phyloP scores from a whole-genome alignment of 2,888 invertebrate genomes.

The Caenorhabditis panamensis region DNA sequence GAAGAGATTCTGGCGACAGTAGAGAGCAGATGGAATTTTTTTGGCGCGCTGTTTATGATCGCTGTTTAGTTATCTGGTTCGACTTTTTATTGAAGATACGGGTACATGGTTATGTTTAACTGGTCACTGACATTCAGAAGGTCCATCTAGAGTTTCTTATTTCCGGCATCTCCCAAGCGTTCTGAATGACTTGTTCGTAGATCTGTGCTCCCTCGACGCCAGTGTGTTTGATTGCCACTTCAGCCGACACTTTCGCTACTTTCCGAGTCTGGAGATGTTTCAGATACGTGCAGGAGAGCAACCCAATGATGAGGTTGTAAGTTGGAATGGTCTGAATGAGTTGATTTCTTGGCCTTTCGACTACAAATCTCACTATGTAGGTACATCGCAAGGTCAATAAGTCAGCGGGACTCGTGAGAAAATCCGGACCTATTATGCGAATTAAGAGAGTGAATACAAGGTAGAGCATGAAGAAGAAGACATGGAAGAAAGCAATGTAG shows the following conservation, averaged over 20 bases:
- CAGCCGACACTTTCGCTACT: slow-evolving; percentile 13
- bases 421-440: slow-evolving; percentile 3
- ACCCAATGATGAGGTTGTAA: slow-evolving; percentile 34
- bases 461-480: slow-evolving; percentile 37
- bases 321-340: slow-evolving; percentile 32
- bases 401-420: slow-evolving; percentile 19
- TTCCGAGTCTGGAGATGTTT: slow-evolving; percentile 5
- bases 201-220: slow-evolving; percentile 21
- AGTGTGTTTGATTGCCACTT: slow-evolving; percentile 9
- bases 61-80: too few species aligned
- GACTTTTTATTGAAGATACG: too few species aligned
- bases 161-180: slow-evolving; percentile 11
- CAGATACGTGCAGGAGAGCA: slow-evolving; percentile 14
- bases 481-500: slow-evolving; percentile 28
- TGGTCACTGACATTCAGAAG: too few species aligned
- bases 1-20: slow-evolving; percentile 49
- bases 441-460: slow-evolving; percentile 20
- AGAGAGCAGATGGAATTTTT: slow-evolving; percentile 52
- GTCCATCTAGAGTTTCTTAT: not conserved
- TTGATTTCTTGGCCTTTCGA: not conserved
- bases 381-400: slow-evolving; percentile 12
- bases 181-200: slow-evolving; percentile 31
- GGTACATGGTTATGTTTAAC: too few species aligned
- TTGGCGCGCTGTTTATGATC: too few species aligned
- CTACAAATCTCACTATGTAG: slow-evolving; percentile 15